A percentile compares a stretch with the other conserved stretches of the same genome.
phyloP scores from a whole-genome alignment of 2,797 vertebrate genomes.

The Sorex maritimensis region DNA sequence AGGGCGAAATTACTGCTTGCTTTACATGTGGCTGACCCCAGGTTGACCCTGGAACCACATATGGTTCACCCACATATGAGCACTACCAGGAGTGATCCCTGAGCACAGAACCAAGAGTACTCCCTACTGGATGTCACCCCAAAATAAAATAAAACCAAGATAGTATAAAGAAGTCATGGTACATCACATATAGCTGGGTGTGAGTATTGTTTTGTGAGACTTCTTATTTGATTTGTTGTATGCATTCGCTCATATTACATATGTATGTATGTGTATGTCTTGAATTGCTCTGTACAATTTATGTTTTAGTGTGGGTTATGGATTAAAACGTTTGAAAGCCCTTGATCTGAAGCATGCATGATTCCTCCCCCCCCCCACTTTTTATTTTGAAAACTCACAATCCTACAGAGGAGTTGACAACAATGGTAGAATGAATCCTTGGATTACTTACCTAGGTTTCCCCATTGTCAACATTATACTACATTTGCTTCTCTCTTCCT shows the following conservation, averaged over 20 bases:
- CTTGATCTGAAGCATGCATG: slow-evolving; percentile 7
- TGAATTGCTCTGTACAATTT: slow-evolving; percentile 65
- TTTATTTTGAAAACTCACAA: slow-evolving; percentile 63
- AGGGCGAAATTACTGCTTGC: no score
- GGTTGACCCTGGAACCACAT: no score
- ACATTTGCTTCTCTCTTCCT: slow-evolving; percentile 4
- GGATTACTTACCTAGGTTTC: slow-evolving; percentile 22
- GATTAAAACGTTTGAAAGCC: slow-evolving; percentile 51
- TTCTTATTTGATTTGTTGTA: slow-evolving; percentile 51
- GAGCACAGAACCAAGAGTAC: no score
- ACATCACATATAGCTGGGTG: not conserved
- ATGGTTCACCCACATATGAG: no score
- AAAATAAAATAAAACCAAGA: not conserved
- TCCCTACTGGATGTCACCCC: no score
- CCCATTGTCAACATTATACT: slow-evolving; percentile 56
- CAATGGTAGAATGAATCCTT: slow-evolving; percentile 45
- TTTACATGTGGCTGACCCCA: no score
- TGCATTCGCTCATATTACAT: slow-evolving; percentile 59
- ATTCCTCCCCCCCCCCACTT: not conserved
- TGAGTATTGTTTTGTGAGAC: slow-evolving; percentile 58
- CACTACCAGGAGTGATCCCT: no score
- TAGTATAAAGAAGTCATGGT: slow-evolving; percentile 49
- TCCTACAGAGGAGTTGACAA: slow-evolving; percentile 43
- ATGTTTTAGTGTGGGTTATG: slow-evolving; percentile 56
- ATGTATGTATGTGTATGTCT: not conserved